A percentile compares a stretch with the other conserved stretches of the same genome.
These are phyloP conservation scores for Anoplopoma fimbria DNA, from an alignment of 2,113 vertebrate species.

Conservation along the genomic window DNA sequence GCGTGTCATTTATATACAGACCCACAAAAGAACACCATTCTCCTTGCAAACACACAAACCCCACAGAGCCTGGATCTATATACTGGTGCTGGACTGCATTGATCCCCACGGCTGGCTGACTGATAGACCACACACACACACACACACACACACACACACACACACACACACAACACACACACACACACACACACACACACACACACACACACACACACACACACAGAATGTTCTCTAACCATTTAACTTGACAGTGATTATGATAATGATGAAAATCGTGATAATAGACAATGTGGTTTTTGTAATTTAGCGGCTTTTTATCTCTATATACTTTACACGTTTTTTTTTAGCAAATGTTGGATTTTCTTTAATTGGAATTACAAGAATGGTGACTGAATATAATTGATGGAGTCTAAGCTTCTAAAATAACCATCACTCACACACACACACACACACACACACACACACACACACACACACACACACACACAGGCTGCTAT, in stretches of 20 bases:
- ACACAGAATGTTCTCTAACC: constrained; percentile 14
- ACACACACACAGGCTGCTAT: not conserved
- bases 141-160: not conserved
- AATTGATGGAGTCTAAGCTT: constrained; percentile 15
- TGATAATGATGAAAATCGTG: constrained; percentile 6
- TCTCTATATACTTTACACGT: not conserved
- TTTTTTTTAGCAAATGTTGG: not conserved
- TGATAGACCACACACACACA: constrained; percentile 10
- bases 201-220: not conserved
- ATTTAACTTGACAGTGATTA: constrained; percentile 21
- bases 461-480: constrained; percentile 10
- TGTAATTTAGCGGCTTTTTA: constrained; percentile 6
- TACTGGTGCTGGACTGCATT: constrained; percentile 28
- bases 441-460: not conserved
- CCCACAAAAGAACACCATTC: not conserved
- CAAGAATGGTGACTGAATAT: constrained; percentile 6
- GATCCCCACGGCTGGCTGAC: constrained; percentile 31
- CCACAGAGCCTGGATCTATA: constrained; percentile 29
- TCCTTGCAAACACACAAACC: not conserved
- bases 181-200: not conserved
- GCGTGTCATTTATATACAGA: constrained; percentile 12
- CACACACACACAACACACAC: constrained; percentile 4
- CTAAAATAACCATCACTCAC: constrained; percentile 4
- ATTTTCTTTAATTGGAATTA: constrained; percentile 19
- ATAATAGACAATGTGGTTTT: constrained; percentile 22